phyloP scores from a whole-genome alignment of 1,140 invertebrate species.

The Caenorhabditis briggsae region DNA sequence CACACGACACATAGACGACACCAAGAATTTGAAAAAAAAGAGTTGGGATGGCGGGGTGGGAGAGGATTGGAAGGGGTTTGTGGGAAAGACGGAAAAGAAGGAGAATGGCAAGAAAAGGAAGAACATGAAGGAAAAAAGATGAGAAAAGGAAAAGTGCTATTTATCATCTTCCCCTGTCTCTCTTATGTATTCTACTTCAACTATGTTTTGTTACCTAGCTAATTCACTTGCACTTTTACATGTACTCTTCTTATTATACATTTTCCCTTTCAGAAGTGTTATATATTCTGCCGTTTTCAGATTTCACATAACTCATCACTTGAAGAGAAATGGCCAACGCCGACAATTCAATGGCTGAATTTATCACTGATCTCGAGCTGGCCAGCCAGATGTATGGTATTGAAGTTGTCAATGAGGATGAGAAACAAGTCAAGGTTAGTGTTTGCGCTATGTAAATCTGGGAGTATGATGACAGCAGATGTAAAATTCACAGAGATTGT shows the following conservation, averaged over 20 bases:
- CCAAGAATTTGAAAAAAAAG: neutral
- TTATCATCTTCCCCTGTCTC: neutral
- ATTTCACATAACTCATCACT: no score
- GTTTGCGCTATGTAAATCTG: no score
- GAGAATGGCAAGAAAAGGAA: neutral
- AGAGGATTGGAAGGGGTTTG: neutral
- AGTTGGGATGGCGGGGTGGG: neutral
- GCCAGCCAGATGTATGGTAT: neutral
- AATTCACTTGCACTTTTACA: neutral
- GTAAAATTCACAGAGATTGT: no score
- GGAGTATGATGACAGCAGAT: no score
- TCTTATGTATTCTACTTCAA: conserved; percentile 16
- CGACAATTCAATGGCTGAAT: neutral
- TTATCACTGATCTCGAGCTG: neutral
- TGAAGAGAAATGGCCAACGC: neutral
- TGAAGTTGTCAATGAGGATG: neutral
- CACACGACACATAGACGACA: neutral
- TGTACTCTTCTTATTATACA: neutral
- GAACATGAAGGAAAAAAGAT: no score
- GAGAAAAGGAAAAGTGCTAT: neutral
- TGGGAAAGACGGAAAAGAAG: neutral
- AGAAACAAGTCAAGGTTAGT: neutral
- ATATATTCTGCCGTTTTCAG: no score
- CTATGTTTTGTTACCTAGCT: conserved; percentile 25
- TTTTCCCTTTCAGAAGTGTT: no score